A percentile compares a stretch with the other conserved stretches of the same genome.
phyloP scores from a whole-genome alignment of 2,888 invertebrate genomes.

The Neoitamus cyanurus region DNA sequence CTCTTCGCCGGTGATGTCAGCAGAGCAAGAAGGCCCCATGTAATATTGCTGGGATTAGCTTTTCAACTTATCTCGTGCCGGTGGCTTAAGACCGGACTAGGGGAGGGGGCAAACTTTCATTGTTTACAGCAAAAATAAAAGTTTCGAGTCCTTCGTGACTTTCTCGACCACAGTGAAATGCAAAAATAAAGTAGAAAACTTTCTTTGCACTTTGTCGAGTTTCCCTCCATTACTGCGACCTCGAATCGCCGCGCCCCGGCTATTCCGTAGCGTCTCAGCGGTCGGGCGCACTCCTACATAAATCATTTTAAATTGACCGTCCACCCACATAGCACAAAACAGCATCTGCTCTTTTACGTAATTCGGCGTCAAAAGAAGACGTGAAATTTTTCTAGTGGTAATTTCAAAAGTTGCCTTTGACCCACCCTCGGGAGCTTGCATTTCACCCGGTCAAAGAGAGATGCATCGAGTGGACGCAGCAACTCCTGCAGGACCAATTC shows the following conservation, averaged over 20 bases:
- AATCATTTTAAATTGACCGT: constrained; percentile 11
- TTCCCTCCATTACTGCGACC: not conserved
- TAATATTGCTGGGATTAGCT: not conserved
- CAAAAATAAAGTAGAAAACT: constrained; percentile 30
- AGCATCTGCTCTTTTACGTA: not conserved
- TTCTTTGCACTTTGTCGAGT: constrained; percentile 1
- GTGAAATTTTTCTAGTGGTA: not conserved
- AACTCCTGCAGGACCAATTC: not conserved
- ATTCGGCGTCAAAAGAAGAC: constrained; percentile 1
- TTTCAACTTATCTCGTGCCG: constrained; percentile 1
- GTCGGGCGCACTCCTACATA: not conserved
- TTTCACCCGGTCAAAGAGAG: not conserved
- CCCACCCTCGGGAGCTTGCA: not conserved
- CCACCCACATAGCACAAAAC: not conserved
- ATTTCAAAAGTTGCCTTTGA: not conserved
- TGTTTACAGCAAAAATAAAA: constrained; percentile 21
- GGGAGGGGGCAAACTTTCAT: not conserved
- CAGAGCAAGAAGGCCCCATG: not conserved
- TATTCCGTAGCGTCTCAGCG: not conserved
- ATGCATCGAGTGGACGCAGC: not conserved
- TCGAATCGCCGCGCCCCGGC: not conserved
- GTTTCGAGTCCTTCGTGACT: not conserved
- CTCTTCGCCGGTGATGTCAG: constrained; percentile 16
- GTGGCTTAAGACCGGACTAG: not conserved
- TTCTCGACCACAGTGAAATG: not conserved